Percentiles rank a stretch among this genome's conserved stretches.
Conservation (phyloP, 2,888 invertebrate species). For the Campoletis raptor region DNA sequence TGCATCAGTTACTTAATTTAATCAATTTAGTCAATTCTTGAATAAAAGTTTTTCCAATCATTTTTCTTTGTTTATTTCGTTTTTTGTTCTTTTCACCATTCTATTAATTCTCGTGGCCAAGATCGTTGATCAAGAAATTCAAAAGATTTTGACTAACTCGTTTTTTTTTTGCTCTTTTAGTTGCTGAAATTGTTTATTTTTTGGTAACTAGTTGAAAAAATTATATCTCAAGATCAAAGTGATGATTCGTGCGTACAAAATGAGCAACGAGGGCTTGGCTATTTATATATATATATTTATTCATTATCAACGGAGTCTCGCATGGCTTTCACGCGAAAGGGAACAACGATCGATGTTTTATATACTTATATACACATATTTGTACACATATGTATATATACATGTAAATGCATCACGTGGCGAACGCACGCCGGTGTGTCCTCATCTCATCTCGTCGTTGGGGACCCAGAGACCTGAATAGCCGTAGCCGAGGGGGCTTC, state of each 20-base stretch:
- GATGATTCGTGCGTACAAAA: slow-evolving; percentile 29
- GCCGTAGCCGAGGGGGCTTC: slow-evolving; percentile 80
- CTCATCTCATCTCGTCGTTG: slow-evolving; percentile 72
- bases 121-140: neutral
- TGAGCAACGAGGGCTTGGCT: slow-evolving; percentile 33
- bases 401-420: slow-evolving; percentile 65
- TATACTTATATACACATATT: slow-evolving; percentile 5
- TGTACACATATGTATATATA: slow-evolving; percentile 18
- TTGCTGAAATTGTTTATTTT: neutral
- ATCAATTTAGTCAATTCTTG: too few relatives aligned
- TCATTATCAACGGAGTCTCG: slow-evolving; percentile 41
- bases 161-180: neutral
- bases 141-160: neutral
- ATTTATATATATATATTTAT: slow-evolving; percentile 8
- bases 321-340: slow-evolving; percentile 68
- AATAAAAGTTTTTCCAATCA: too few relatives aligned
- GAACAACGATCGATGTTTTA: slow-evolving; percentile 62
- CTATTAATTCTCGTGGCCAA: neutral
- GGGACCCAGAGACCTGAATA: slow-evolving; percentile 85
- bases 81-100: too few relatives aligned
- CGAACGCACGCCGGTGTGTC: slow-evolving; percentile 60
- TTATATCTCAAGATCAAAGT: neutral
- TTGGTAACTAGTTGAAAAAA: neutral
- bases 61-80: too few relatives aligned
- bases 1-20: too few relatives aligned